Evolutionary conservation across 1,140 invertebrate genomes (phyloP).

Genomic region (Psix sp.): DNA sequence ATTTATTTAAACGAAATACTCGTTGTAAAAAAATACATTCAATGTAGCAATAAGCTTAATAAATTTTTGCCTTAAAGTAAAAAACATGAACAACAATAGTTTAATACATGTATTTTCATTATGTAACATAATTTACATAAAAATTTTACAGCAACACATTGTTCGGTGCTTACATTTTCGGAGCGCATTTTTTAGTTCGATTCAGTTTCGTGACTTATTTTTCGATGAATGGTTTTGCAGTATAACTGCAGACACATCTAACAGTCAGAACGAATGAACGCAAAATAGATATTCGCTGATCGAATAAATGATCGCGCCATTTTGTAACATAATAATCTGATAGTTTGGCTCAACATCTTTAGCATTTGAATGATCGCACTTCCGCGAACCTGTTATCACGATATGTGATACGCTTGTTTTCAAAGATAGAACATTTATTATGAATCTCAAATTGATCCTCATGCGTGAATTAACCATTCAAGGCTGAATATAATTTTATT

Average conservation of each 20-base stretch:
- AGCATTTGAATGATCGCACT: conserved; percentile 29
- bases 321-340: conserved; percentile 19
- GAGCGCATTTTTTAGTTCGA: conserved; percentile 40
- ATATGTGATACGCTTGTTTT: conserved; percentile 19
- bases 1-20: not conserved
- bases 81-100: conserved; percentile 53
- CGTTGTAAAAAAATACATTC: conserved; percentile 1
- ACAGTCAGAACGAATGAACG: conserved; percentile 41
- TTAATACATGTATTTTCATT: conserved; percentile 69
- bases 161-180: conserved; percentile 45
- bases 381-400: conserved; percentile 19
- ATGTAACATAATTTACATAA: conserved; percentile 75
- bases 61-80: conserved; percentile 2
- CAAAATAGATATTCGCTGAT: conserved; percentile 20
- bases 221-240: too few relatives aligned
- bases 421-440: conserved; percentile 23
- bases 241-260: too few relatives aligned
- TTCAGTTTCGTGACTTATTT: too few relatives aligned
- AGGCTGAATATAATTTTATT: conserved; percentile 66
- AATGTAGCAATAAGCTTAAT: not conserved
- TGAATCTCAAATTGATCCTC: conserved; percentile 21
- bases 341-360: too few relatives aligned
- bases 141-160: conserved; percentile 68
- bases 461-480: conserved; percentile 28
- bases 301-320: conserved; percentile 13